These are phyloP conservation scores for Balaeniceps rex DNA, from an alignment of 2,113 vertebrate genomes.

Conservation along the genomic window DNA sequence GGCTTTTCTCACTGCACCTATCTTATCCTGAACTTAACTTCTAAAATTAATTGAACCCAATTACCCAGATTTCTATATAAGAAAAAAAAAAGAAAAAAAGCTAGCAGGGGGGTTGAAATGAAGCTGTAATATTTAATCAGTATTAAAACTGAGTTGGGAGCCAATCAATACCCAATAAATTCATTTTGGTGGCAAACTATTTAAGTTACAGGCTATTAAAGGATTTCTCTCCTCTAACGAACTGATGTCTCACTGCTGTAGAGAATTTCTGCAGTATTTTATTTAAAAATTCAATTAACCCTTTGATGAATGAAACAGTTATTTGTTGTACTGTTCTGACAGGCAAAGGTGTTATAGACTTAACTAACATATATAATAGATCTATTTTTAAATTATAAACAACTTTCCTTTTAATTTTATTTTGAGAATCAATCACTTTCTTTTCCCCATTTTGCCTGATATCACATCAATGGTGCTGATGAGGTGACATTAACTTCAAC, in stretches of 20 bases:
- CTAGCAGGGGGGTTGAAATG: background rate
- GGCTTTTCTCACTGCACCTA: background rate
- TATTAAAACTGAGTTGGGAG: conserved; percentile 53
- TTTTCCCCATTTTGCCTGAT: background rate
- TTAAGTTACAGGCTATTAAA: conserved; percentile 60
- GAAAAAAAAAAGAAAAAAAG: background rate
- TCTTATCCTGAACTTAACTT: background rate
- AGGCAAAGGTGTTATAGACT: background rate
- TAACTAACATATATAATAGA: background rate
- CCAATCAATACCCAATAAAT: conserved; percentile 57
- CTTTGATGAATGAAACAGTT: conserved; percentile 16
- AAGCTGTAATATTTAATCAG: conserved; percentile 22
- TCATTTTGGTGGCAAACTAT: conserved; percentile 47
- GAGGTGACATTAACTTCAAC: background rate
- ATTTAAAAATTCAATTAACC: conserved; percentile 56
- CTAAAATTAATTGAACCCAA: conserved; percentile 10
- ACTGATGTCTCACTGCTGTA: conserved; percentile 29
- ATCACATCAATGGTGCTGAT: background rate
- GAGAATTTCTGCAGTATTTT: conserved; percentile 37
- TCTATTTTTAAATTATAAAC: background rate
- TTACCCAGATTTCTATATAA: background rate
- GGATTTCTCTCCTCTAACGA: conserved; percentile 26
- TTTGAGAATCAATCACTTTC: background rate
- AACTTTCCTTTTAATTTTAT: background rate
- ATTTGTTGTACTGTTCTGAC: background rate